A percentile compares a stretch with the other conserved stretches of the same genome.
phyloP scores from a whole-genome alignment of 2,888 invertebrate genomes.

The Heliconius aoede region DNA sequence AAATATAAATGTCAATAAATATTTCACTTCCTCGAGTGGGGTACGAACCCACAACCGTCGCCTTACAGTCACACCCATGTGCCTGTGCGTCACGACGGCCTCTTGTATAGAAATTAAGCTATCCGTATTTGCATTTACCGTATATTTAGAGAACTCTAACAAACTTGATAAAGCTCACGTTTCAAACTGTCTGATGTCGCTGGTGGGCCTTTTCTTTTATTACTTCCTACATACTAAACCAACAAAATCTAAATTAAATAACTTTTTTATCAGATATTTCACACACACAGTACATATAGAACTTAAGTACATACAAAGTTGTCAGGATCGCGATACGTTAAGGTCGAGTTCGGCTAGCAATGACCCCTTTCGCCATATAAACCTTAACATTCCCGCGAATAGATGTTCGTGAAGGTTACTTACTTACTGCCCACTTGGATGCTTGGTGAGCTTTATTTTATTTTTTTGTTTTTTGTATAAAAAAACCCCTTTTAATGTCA shows the following conservation, averaged over 20 bases:
- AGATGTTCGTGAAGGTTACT: constrained; percentile 67
- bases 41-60: no score
- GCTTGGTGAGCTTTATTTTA: constrained; percentile 33
- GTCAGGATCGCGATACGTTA: constrained; percentile 47
- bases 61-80: no score
- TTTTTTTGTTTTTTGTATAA: neutral
- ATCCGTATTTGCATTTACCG: no score
- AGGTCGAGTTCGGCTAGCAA: constrained; percentile 69
- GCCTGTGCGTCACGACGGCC: no score
- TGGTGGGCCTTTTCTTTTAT: no score
- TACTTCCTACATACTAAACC: neutral
- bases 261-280: constrained; percentile 3
- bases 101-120: no score
- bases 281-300: neutral
- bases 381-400: constrained; percentile 65
- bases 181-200: no score
- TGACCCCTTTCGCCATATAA: constrained; percentile 75
- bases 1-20: no score
- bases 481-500: neutral
- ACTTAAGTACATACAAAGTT: constrained; percentile 7
- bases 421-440: constrained; percentile 48
- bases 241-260: neutral
- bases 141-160: no score
- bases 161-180: no score
- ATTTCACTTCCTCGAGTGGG: no score